Base-by-base conservation (phyloP, 2,888 invertebrate species). In the Salticus scenicus region DNA sequence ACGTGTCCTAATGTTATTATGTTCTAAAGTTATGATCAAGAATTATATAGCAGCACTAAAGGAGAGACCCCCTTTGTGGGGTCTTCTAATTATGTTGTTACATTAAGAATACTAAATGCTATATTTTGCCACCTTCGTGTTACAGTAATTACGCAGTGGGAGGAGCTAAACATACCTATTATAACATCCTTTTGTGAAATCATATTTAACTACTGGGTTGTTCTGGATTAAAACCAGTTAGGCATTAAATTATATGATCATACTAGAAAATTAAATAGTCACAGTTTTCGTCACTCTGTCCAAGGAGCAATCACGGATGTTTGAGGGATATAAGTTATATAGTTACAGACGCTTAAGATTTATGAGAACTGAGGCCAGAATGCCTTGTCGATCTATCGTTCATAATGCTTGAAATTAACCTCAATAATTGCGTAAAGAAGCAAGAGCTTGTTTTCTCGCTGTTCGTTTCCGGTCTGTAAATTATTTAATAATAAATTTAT, bases 81-180 rank as follows among this genome's bases (percentile, higher is more conserved):
- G 57, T 24, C 57, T 24, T 17, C 24, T 57, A 57, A 57, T 57
- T 57, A 57, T 57, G 57, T 57, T 57, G 57, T 57, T 57, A 57
- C 24, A 57, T 24, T 24, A 24, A 57, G 20, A 24, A 1, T 20
- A 24, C 20, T 57, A 24, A 24, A 57, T 24, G 57, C 57, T 57
- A 5, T 24, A 57, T 24, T 57, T 57, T 57, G 12, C 57, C 20
- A 57, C 24, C 57, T 57, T 57, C 57, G 57, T 57, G 57, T 57
- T 57, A 24, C 20, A 24, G 24, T 24, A 57, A 57, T 57, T 57
- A 57, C 24, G 57, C 57, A 57, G 57, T 57, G 24, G 57, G 57
- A 20, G 57, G 57, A 47, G 57, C 1, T 57, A 24, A 57, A 57
- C 57, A 57, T 24, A n/a, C n/a, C n/a, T n/a, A n/a, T n/a, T n/a